Percentiles rank a stretch among this genome's conserved stretches.
phyloP scores from a whole-genome alignment of 1,140 invertebrate genomes.

The Drosophila rhopaloa region DNA sequence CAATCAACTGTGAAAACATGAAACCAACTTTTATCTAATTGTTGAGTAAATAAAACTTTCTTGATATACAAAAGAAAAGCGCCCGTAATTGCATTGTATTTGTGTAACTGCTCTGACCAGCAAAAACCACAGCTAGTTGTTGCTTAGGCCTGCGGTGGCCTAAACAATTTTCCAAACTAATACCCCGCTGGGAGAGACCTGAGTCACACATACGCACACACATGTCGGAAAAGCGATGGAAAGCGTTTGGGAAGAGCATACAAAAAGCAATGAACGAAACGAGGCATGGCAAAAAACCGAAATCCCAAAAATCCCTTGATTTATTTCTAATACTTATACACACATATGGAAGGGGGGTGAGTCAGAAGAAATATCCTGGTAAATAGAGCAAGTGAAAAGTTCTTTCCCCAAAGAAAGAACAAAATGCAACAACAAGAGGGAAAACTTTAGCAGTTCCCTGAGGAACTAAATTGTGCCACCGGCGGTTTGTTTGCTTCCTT shows the following conservation, averaged over 20 bases:
- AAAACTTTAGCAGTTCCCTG: conserved; percentile 69
- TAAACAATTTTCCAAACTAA: conserved; percentile 80
- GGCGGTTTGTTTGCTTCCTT: conserved; percentile 70
- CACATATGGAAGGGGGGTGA: background rate
- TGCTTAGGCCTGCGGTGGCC: conserved; percentile 70
- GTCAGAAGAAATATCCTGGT: conserved; percentile 41
- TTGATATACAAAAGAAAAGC: conserved; percentile 11
- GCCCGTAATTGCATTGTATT: conserved; percentile 73
- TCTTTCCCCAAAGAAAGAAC: conserved; percentile 16
- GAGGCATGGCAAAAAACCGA: conserved; percentile 52
- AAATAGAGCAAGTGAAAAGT: conserved; percentile 80
- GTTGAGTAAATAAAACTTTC: conserved; percentile 27
- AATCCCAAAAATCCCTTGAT: conserved; percentile 82
- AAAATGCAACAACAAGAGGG: conserved; percentile 41
- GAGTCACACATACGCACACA: conserved; percentile 9
- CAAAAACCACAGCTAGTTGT: conserved; percentile 65
- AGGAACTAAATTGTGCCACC: conserved; percentile 80
- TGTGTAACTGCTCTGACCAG: conserved; percentile 46
- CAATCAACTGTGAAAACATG: conserved; percentile 5
- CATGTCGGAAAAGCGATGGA: conserved; percentile 11
- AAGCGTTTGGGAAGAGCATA: conserved; percentile 4
- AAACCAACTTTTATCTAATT: conserved; percentile 16
- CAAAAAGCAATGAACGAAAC: conserved; percentile 35
- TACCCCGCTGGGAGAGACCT: conserved; percentile 53
- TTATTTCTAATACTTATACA: conserved; percentile 75